Percentiles rank a stretch among this genome's conserved stretches.
phyloP scores from a whole-genome alignment of 2,113 vertebrate genomes.

The Gallinago undulata region DNA sequence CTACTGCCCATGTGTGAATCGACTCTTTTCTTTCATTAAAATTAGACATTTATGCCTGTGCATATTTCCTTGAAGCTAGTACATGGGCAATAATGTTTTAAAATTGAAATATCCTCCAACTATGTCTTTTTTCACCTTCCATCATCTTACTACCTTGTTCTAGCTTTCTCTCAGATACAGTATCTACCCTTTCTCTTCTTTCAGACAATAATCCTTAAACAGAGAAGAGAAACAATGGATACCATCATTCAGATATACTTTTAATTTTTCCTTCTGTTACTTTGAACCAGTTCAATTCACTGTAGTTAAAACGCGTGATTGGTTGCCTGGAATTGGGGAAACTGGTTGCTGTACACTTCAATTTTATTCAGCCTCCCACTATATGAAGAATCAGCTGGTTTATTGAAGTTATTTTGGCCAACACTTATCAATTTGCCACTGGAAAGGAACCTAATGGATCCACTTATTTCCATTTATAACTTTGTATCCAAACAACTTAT shows the following conservation, averaged over 20 bases:
- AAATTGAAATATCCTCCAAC: neutral
- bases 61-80: neutral
- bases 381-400: neutral
- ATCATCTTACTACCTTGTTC: neutral
- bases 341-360: neutral
- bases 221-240: neutral
- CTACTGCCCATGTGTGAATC: slow-evolving; percentile 10
- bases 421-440: neutral
- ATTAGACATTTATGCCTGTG: neutral
- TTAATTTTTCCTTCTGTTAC: neutral
- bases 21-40: slow-evolving; percentile 44
- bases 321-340: neutral
- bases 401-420: neutral
- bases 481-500: neutral
- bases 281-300: neutral
- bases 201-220: neutral
- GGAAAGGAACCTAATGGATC: neutral
- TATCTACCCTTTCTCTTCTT: neutral
- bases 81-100: neutral
- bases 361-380: neutral
- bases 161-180: neutral
- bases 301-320: rapidly evolving
- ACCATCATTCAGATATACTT: neutral
- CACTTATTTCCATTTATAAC: neutral
- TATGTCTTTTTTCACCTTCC: neutral